Base-by-base conservation (phyloP, 2,888 invertebrate species). In the Prostheceraeus crozeri region DNA sequence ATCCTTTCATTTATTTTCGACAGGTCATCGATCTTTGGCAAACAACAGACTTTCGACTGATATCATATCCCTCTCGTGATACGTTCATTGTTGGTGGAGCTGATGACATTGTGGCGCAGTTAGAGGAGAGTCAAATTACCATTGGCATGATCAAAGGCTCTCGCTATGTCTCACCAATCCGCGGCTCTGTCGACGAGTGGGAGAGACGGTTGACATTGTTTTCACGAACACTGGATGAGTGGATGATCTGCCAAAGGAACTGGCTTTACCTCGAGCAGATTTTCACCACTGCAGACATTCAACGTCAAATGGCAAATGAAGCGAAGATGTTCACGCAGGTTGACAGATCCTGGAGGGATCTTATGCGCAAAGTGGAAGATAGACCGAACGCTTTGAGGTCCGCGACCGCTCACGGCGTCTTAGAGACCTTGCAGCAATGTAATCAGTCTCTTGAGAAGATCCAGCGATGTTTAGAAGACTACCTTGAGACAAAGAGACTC, bases 261-360 rank as follows among this genome's bases (percentile, higher is more conserved):
- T 75, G 73, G 73, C 65, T 76, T 2, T 76, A 76, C 65, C 66
- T 76, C 57, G 75, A 76, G 61, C 75, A 75, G 65, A 76, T 76
- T 58, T 76, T 76, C 65, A 69, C 69, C 40, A 72, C 74, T 8
- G 72, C 73, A 6, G 76, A 76, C 59, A 76, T 76, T 57, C 75
- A 76, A 60, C 72, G 75, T 62, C 75, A 75, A 65, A 63, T 76
- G 54, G 70, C 73, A 23, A 69, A 64, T 56, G 76, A 76, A 63
- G 70, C 67, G 62, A 72, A 72, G 64, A 61, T 74, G 67, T 76
- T 76, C 57, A 66, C 66, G 25, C 66, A 67, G 35, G 73, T 76
- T 19, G 75, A 76, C 66, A 74, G 72, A 63, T 64, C 70, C 1
- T 76, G 76, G 76, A 73, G 72, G 65, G 74, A 75, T 62, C 68